Conservation (phyloP, 2,888 invertebrate species). For the Polylopha cassiicola region DNA sequence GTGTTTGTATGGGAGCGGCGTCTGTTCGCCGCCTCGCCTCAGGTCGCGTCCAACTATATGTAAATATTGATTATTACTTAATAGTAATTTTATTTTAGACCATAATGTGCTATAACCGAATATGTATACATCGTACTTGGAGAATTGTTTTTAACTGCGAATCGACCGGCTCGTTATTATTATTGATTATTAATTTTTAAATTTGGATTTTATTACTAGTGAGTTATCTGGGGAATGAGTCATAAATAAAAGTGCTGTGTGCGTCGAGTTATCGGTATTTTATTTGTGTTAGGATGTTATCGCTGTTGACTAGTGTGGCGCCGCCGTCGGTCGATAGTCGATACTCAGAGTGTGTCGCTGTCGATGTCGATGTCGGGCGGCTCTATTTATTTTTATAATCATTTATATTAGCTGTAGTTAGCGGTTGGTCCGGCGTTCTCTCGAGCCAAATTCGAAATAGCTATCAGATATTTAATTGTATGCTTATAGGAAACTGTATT, state of each 20-base stretch:
- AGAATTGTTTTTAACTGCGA: slow-evolving; percentile 25
- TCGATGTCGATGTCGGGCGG: slow-evolving; percentile 28
- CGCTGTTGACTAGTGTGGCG: slow-evolving; percentile 52
- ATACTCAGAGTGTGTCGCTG: slow-evolving; percentile 21
- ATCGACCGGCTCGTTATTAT: slow-evolving; percentile 48
- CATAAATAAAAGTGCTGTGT: slow-evolving; percentile 39
- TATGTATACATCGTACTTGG: slow-evolving; percentile 42
- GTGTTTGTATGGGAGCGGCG: slow-evolving; percentile 33
- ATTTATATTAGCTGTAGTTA: slow-evolving; percentile 70
- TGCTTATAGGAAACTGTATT: slow-evolving; percentile 64
- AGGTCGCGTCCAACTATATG: slow-evolving; percentile 35
- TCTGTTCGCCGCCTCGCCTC: slow-evolving; percentile 15
- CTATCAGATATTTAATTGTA: slow-evolving; percentile 47
- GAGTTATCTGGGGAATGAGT: slow-evolving; percentile 33
- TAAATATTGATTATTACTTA: slow-evolving; percentile 74
- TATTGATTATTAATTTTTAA: slow-evolving; percentile 50
- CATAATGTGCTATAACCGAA: slow-evolving; percentile 70
- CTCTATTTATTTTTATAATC: slow-evolving; percentile 76
- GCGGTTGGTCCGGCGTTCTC: slow-evolving; percentile 35
- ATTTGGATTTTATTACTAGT: slow-evolving; percentile 49
- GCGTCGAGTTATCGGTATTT: slow-evolving; percentile 36
- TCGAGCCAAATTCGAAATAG: slow-evolving; percentile 55
- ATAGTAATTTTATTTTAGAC: slow-evolving; percentile 72
- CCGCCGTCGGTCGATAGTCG: slow-evolving; percentile 36
- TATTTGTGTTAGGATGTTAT: slow-evolving; percentile 44